Evolutionary conservation across 2,797 vertebrate genomes (phyloP).

Genomic region (Mormyrops boulengeri): DNA sequence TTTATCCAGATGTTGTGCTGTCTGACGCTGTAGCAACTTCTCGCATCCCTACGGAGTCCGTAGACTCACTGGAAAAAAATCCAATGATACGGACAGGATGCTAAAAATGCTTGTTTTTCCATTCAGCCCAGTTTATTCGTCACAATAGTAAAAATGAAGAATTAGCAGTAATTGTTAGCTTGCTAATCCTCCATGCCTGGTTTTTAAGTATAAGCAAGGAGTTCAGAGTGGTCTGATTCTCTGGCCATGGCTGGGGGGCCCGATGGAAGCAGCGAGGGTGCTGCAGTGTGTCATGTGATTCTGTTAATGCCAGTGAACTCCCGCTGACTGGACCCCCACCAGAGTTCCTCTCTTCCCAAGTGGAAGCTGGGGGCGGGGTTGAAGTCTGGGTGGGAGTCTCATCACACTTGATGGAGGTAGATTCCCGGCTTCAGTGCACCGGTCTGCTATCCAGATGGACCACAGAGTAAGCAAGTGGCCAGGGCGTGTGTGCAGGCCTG

Average conservation of each 20-base stretch:
- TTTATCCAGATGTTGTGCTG: neutral
- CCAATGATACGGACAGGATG: neutral
- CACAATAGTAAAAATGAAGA: neutral
- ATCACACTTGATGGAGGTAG: neutral
- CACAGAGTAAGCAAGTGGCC: neutral
- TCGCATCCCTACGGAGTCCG: neutral
- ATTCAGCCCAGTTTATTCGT: neutral
- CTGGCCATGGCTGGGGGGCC: neutral
- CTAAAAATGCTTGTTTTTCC: neutral
- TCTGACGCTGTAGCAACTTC: neutral
- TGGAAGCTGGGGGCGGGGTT: neutral
- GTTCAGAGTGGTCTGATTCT: neutral
- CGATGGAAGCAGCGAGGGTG: neutral
- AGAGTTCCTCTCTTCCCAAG: neutral
- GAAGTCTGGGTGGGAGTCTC: neutral
- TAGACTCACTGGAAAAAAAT: neutral
- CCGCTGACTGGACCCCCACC: neutral
- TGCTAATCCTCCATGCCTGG: neutral
- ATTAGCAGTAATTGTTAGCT: neutral
- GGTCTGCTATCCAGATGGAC: conserved; percentile 15
- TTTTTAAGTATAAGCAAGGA: neutral
- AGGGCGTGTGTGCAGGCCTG: neutral
- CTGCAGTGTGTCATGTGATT: neutral
- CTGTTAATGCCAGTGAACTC: neutral
- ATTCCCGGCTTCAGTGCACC: neutral